Conservation (phyloP, 2,888 invertebrate species). For the Penaeus monodon region DNA sequence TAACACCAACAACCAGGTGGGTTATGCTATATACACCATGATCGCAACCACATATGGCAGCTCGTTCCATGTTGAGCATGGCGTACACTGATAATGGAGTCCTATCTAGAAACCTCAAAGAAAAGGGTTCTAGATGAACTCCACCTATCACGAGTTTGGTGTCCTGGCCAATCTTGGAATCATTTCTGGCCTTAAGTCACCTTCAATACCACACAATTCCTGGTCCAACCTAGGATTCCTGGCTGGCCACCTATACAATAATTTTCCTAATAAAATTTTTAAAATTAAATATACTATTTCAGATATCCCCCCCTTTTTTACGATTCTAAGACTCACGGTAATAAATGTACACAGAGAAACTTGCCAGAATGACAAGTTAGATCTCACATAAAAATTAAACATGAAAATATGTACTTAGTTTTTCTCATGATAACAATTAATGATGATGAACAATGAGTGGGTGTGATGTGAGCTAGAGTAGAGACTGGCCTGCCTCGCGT, state of each 20-base stretch:
- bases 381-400: constrained; percentile 55
- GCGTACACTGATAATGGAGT: constrained; percentile 53
- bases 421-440: constrained; percentile 54
- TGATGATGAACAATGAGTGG: constrained; percentile 53
- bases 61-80: constrained; percentile 59
- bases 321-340: constrained; percentile 45
- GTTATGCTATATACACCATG: constrained; percentile 61
- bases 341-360: constrained; percentile 51
- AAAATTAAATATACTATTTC: constrained; percentile 52
- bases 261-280: constrained; percentile 59
- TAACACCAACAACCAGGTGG: constrained; percentile 61
- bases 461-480: constrained; percentile 35
- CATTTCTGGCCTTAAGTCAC: constrained; percentile 22
- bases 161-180: constrained; percentile 12
- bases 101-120: constrained; percentile 44
- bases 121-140: constrained; percentile 44
- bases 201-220: constrained; percentile 55
- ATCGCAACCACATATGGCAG: constrained; percentile 53
- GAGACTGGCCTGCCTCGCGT: constrained; percentile 26
- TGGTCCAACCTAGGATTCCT: constrained; percentile 50
- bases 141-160: constrained; percentile 59
- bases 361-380: constrained; percentile 40
- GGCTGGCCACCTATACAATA: constrained; percentile 58
- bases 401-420: constrained; percentile 45
- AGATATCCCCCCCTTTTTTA: constrained; percentile 51